Conservation (phyloP, 2,797 vertebrate genomes). For the Linurgus olivaceus region DNA sequence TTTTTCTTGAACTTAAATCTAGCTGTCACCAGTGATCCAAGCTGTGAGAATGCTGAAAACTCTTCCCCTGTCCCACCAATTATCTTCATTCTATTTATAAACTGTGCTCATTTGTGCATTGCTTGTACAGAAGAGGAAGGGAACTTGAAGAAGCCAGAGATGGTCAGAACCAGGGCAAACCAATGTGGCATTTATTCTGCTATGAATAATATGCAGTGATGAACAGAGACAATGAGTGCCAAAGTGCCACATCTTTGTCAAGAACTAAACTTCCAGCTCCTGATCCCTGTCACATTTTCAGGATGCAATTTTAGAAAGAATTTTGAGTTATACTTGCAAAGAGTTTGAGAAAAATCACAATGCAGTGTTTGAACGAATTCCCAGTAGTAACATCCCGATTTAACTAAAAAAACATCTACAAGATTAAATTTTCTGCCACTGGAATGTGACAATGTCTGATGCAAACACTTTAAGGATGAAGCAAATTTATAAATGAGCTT, state of each 20-base stretch:
- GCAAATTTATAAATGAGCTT: background rate
- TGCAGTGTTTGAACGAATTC: background rate
- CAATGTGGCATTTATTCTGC: background rate
- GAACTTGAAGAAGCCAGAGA: background rate
- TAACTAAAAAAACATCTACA: background rate
- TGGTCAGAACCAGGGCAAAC: background rate
- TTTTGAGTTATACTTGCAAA: background rate
- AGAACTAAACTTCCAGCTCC: background rate
- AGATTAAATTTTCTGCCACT: background rate
- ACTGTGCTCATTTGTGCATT: background rate
- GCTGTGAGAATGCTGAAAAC: background rate
- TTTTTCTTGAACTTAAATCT: background rate
- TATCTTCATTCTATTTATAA: background rate
- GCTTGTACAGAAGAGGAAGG: background rate
- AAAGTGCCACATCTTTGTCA: background rate
- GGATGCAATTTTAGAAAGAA: background rate
- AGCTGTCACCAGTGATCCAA: background rate
- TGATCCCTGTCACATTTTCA: background rate
- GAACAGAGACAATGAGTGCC: background rate
- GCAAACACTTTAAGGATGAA: background rate
- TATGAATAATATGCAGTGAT: background rate
- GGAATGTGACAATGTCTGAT: background rate
- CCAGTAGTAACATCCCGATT: background rate
- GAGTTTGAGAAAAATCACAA: background rate
- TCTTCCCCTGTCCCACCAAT: background rate